Conservation (phyloP, 2,113 vertebrate species). For the Corvus moneduloides region DNA sequence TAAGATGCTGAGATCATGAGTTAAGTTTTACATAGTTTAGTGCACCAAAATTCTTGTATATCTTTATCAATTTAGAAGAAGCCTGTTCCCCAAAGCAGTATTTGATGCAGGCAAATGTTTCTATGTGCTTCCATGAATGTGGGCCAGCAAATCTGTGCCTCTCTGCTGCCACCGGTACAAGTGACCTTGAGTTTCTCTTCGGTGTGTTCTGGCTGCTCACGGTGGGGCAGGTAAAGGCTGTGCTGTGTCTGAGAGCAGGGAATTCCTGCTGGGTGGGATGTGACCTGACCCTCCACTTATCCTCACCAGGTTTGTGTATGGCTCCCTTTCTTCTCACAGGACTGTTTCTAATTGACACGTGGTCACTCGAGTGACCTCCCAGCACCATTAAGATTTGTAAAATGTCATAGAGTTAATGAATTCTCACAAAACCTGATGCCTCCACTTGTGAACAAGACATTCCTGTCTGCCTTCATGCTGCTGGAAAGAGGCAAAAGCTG, state of each 20-base stretch:
- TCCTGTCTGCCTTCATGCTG: neutral
- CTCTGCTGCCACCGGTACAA: neutral
- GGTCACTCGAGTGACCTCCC: rapidly evolving
- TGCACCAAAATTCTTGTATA: neutral
- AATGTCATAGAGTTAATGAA: neutral
- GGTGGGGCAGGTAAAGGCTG: neutral
- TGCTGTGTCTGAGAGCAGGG: neutral
- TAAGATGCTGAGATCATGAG: neutral
- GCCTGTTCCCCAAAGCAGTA: neutral
- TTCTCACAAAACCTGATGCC: neutral
- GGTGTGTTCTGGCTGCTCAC: rapidly evolving
- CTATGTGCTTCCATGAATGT: neutral
- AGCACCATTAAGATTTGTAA: neutral
- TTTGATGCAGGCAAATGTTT: neutral
- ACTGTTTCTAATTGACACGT: rapidly evolving
- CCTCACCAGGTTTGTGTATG: neutral
- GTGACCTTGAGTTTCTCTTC: neutral
- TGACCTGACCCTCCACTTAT: neutral
- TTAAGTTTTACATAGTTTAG: neutral
- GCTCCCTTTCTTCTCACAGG: neutral
- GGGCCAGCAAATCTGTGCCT: neutral
- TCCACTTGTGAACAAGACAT: neutral
- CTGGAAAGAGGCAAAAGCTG: neutral
- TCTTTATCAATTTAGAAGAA: neutral
- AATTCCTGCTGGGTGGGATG: neutral